These are phyloP conservation scores for Peromyscus melanophrys DNA, from an alignment of 2,797 vertebrate species.

Conservation along the genomic window DNA sequence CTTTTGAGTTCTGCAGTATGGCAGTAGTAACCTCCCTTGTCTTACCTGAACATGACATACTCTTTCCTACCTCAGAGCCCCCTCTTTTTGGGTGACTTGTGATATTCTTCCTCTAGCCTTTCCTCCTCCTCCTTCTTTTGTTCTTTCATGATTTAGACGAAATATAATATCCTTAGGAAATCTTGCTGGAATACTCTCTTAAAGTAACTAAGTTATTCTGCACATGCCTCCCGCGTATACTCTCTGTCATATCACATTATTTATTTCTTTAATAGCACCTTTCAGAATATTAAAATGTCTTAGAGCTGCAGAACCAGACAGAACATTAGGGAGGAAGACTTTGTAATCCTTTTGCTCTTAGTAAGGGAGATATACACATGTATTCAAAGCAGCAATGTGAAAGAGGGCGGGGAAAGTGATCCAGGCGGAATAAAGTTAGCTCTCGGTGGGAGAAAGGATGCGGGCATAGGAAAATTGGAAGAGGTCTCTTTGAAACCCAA, in stretches of 20 bases:
- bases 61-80: neutral
- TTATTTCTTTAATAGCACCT: neutral
- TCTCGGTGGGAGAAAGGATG: neutral
- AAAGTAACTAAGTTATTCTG: neutral
- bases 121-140: neutral
- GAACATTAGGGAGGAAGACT: neutral
- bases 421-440: neutral
- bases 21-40: neutral
- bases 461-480: neutral
- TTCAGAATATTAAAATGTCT: conserved; percentile 17
- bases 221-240: too few species aligned
- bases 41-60: neutral
- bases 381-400: neutral
- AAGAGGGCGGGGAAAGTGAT: neutral
- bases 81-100: neutral
- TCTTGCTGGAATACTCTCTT: neutral
- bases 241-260: neutral
- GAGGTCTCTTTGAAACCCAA: neutral
- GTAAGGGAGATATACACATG: neutral
- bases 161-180: neutral
- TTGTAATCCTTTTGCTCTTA: neutral
- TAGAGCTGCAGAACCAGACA: neutral
- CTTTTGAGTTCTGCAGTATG: neutral
- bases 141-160: neutral
- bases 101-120: neutral